A percentile compares a stretch with the other conserved stretches of the same genome.
Evolutionary conservation across 2,797 vertebrate species (phyloP).

Genomic region (Pangasius mekongensis): DNA sequence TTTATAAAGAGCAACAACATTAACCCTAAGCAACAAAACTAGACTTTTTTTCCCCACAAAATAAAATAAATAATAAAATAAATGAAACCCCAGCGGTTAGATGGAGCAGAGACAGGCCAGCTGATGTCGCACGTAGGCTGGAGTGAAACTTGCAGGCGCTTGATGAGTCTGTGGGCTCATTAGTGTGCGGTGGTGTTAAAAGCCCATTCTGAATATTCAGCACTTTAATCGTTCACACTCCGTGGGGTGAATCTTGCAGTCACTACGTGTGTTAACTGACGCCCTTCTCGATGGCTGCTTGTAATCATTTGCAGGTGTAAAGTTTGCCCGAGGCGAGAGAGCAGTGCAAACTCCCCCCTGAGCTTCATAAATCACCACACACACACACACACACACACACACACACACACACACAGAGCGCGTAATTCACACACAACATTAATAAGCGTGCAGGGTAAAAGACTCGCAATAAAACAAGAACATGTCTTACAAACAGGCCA

Average conservation of each 20-base stretch:
- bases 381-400: neutral
- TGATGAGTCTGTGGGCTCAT: constrained; percentile 40
- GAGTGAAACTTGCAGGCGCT: constrained; percentile 17
- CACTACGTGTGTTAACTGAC: constrained; percentile 61
- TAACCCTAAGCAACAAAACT: neutral
- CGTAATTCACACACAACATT: neutral
- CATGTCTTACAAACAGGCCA: neutral
- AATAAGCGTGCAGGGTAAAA: neutral
- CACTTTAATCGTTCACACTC: constrained; percentile 49
- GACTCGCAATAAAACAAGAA: neutral
- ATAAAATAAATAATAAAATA: neutral
- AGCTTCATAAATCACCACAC: constrained; percentile 1
- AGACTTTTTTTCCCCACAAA: neutral
- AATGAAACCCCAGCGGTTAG: neutral
- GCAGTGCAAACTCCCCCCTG: constrained; percentile 34
- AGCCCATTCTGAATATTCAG: constrained; percentile 58
- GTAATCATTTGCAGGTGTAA: constrained; percentile 74
- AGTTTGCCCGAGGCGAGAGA: constrained; percentile 30
- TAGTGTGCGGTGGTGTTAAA: constrained; percentile 68
- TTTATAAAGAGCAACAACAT: neutral
- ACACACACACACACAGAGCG: neutral
- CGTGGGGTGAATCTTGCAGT: constrained; percentile 30
- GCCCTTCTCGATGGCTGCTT: constrained; percentile 64
- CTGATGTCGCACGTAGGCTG: neutral
- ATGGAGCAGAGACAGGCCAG: neutral